phyloP scores from a whole-genome alignment of 2,113 vertebrate species.

The Uropsilus gracilis region DNA sequence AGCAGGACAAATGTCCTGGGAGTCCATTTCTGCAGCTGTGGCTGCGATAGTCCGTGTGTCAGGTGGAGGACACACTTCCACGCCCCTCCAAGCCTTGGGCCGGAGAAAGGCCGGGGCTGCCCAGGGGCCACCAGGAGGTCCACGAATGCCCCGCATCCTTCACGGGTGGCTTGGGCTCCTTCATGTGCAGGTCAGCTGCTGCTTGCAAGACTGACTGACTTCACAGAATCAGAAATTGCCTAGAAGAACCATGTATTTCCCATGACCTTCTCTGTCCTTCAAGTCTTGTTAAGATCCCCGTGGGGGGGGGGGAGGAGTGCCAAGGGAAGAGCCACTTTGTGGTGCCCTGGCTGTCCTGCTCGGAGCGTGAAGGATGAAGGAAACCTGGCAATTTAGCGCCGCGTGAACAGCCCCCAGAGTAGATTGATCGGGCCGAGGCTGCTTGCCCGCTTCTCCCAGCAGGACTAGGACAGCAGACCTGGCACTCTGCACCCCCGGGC shows the following conservation, averaged over 20 bases:
- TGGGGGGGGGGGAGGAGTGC: constrained; percentile 9
- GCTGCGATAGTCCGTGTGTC: rapidly evolving
- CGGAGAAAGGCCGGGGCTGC: neutral
- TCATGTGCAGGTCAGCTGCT: neutral
- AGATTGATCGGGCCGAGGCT: neutral
- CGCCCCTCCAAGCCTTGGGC: too few species aligned
- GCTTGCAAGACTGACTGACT: constrained; percentile 17
- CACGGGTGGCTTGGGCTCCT: neutral
- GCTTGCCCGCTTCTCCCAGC: rapidly evolving
- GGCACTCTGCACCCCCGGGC: neutral
- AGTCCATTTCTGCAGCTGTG: neutral
- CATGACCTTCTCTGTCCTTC: constrained; percentile 58
- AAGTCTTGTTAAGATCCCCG: constrained; percentile 16
- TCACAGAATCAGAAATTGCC: constrained; percentile 44
- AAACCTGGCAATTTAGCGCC: constrained; percentile 39
- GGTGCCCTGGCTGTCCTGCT: constrained; percentile 19
- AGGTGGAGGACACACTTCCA: neutral
- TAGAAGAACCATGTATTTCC: constrained; percentile 5
- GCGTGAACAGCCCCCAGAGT: constrained; percentile 14
- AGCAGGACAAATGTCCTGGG: neutral
- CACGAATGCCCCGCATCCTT: neutral
- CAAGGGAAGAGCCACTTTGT: constrained; percentile 45
- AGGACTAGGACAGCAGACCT: neutral
- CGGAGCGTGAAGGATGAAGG: constrained; percentile 7
- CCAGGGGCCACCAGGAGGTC: neutral